Conservation (phyloP, 2,797 vertebrate species). For the Eutrigla gurnardus region DNA sequence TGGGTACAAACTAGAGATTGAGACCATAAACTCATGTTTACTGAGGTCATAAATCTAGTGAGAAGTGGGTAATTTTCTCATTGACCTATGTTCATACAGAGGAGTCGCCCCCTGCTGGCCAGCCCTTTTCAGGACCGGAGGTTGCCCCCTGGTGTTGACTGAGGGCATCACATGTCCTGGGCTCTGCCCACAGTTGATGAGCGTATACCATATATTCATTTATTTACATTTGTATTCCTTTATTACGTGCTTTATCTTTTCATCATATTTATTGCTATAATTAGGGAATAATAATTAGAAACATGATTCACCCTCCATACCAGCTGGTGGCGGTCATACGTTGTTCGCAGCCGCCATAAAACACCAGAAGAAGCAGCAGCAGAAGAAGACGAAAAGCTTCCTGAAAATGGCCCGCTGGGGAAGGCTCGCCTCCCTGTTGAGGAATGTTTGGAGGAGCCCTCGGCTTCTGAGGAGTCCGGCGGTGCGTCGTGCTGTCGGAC, state of each 20-base stretch:
- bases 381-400: neutral
- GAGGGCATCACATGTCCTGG: no score
- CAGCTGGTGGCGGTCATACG: no score
- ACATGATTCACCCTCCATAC: no score
- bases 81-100: no score
- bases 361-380: no score
- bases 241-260: no score
- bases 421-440: conserved; percentile 54
- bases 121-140: neutral
- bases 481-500: conserved; percentile 42
- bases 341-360: no score
- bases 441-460: conserved; percentile 46
- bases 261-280: no score
- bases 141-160: neutral
- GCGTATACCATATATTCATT: neutral
- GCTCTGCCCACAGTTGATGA: no score
- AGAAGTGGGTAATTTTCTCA: no score
- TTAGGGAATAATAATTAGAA: no score
- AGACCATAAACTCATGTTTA: neutral
- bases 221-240: neutral
- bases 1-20: neutral
- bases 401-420: conserved; percentile 81
- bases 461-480: conserved; percentile 13
- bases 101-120: no score
- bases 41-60: neutral